Evolutionary conservation across 2,797 vertebrate genomes (phyloP).

Genomic region (Hydrophis major): DNA sequence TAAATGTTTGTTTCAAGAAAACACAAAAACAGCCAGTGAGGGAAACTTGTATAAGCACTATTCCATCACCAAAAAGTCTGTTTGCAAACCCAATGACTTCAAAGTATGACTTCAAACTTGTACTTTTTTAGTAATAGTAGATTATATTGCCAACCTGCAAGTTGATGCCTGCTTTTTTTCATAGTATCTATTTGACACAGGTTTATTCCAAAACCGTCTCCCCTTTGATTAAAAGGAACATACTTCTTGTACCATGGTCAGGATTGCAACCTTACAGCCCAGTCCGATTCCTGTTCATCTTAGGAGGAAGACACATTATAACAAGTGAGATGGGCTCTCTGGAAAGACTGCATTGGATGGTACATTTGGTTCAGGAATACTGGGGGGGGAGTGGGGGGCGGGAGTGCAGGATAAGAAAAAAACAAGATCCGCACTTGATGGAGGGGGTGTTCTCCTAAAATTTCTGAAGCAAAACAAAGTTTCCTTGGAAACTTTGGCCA

Average conservation of each 20-base stretch:
- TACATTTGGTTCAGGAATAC: background rate
- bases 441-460: slow-evolving; percentile 30
- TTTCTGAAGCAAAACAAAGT: slow-evolving; percentile 14
- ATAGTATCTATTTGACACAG: too few relatives aligned
- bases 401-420: background rate
- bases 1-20: slow-evolving; percentile 46
- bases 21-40: background rate
- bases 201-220: background rate
- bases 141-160: slow-evolving; percentile 28
- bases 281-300: background rate
- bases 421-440: background rate
- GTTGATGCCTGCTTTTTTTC: background rate
- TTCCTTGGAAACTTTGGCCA: slow-evolving; percentile 32
- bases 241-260: background rate
- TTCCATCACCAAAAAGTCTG: slow-evolving; percentile 35
- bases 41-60: background rate
- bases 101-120: background rate
- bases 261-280: background rate
- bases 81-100: slow-evolving; percentile 24
- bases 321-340: background rate
- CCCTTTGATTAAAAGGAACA: too few relatives aligned
- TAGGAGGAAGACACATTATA: background rate
- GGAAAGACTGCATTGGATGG: background rate
- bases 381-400: too few relatives aligned
- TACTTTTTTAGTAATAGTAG: background rate